Conservation (phyloP, 1,140 invertebrate species). For the Mya arenaria region DNA sequence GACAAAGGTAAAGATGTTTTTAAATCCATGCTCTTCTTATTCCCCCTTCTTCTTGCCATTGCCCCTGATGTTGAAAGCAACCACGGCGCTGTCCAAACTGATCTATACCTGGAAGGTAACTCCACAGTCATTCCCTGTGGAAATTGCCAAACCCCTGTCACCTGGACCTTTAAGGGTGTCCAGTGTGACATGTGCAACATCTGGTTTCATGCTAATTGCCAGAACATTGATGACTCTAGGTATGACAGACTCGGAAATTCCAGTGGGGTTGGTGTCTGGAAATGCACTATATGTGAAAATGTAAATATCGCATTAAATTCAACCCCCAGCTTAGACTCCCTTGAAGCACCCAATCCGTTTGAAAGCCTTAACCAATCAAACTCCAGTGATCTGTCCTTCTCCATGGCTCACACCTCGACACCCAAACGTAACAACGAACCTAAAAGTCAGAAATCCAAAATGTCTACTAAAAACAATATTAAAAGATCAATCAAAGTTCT, state of each 20-base stretch:
- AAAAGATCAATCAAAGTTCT: conserved; percentile 14
- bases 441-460: not conserved
- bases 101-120: too few species aligned
- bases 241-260: conserved; percentile 16
- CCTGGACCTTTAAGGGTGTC: not conserved
- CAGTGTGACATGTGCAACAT: conserved; percentile 16
- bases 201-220: conserved; percentile 19
- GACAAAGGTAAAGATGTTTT: conserved; percentile 3
- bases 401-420: not conserved
- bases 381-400: too few species aligned
- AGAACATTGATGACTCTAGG: conserved; percentile 1
- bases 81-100: not conserved
- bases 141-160: conserved; percentile 14
- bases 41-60: too few species aligned
- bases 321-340: not conserved
- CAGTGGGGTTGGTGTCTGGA: conserved; percentile 8
- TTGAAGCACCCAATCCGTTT: conserved; percentile 6
- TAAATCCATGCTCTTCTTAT: not conserved
- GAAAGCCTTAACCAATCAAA: too few species aligned
- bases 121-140: conserved; percentile 28
- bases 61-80: not conserved
- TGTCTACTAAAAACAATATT: conserved; percentile 42
- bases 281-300: not conserved
- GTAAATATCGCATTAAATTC: not conserved
- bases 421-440: not conserved